These are phyloP conservation scores for Ispidina lecontei DNA, from an alignment of 2,797 vertebrate species.

Conservation along the genomic window DNA sequence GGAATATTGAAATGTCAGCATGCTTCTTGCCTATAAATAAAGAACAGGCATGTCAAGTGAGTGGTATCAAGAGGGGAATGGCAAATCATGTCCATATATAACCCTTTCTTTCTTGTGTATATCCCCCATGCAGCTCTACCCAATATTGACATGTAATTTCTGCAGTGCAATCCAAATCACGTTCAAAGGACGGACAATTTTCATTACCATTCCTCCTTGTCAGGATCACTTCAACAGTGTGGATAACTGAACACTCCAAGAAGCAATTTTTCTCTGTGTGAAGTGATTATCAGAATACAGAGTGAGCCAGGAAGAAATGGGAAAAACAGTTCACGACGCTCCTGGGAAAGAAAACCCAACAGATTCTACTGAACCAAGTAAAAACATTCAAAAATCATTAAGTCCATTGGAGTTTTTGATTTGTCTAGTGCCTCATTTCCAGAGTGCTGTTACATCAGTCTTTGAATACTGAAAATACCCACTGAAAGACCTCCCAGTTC, in stretches of 20 bases:
- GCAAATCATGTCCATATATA: conserved; percentile 19
- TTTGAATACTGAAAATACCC: background rate
- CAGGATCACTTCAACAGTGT: background rate
- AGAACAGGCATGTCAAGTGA: conserved; percentile 20
- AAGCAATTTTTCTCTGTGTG: background rate
- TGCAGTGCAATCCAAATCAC: conserved; percentile 35
- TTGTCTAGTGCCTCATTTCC: background rate
- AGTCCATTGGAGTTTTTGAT: background rate
- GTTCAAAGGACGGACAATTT: conserved; percentile 6
- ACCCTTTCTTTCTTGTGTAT: background rate
- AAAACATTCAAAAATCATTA: background rate
- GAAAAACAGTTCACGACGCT: background rate
- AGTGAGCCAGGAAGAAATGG: background rate
- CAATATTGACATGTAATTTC: conserved; percentile 31
- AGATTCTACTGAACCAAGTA: background rate
- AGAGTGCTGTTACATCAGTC: background rate
- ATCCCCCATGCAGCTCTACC: background rate
- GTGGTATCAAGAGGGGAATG: conserved; percentile 28
- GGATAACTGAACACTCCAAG: conserved; percentile 14
- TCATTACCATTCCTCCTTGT: conserved; percentile 23
- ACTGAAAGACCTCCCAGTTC: background rate
- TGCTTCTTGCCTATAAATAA: conserved; percentile 61
- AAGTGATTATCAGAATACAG: background rate
- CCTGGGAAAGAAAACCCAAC: background rate
- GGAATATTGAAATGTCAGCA: conserved; percentile 39